Evolutionary conservation across 2,888 invertebrate genomes (phyloP).

Genomic region (Electrophaes corylata): DNA sequence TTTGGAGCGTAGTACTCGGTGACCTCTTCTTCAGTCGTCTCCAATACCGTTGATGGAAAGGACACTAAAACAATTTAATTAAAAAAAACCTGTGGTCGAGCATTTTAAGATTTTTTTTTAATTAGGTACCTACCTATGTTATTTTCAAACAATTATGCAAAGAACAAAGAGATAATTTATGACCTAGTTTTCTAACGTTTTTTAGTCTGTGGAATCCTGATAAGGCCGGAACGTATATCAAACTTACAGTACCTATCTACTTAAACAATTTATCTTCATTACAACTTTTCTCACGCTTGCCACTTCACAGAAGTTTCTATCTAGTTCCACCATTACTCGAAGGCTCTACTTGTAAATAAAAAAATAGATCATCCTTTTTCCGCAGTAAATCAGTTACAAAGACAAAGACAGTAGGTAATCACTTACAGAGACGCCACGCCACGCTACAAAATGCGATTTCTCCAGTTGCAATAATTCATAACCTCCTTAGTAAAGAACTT

Average conservation of each 20-base stretch:
- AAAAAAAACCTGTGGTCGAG: neutral
- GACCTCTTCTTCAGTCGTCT: conserved; percentile 88
- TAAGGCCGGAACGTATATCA: conserved; percentile 1
- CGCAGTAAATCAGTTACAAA: conserved; percentile 23
- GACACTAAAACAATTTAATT: conserved; percentile 61
- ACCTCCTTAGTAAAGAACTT: conserved; percentile 52
- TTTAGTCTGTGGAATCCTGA: neutral
- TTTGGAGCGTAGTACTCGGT: conserved; percentile 90
- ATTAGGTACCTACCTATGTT: too few species aligned
- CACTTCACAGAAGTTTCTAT: conserved; percentile 3
- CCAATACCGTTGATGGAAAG: conserved; percentile 88
- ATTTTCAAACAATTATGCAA: too few species aligned
- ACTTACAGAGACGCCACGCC: conserved; percentile 36
- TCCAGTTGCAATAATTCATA: conserved; percentile 56
- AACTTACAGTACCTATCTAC: conserved; percentile 14
- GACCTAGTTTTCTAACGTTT: neutral
- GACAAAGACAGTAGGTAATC: conserved; percentile 20
- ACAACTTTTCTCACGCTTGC: conserved; percentile 3
- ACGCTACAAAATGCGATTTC: conserved; percentile 40
- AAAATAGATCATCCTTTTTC: conserved; percentile 24
- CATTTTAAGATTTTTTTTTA: too few species aligned
- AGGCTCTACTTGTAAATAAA: neutral
- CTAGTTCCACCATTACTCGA: conserved; percentile 1
- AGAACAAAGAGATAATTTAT: neutral
- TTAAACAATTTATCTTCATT: conserved; percentile 1